Conservation (phyloP, 2,888 invertebrate species). For the Apoderus coryli region DNA sequence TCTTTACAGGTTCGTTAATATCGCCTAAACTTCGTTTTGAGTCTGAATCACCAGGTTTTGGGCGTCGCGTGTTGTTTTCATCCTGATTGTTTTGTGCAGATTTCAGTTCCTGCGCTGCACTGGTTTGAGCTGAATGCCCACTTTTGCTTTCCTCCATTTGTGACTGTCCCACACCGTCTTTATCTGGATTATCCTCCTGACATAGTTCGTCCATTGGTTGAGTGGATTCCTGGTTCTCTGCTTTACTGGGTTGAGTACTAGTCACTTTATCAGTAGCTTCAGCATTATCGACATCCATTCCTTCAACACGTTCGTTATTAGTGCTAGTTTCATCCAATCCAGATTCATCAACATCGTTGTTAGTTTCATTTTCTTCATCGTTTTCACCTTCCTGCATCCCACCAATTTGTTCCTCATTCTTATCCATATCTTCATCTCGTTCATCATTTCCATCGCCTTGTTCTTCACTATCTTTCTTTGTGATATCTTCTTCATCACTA, state of each 20-base stretch:
- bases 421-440: conserved; percentile 24
- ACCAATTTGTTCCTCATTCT: conserved; percentile 25
- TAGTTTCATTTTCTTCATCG: conserved; percentile 21
- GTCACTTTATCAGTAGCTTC: conserved; percentile 35
- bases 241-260: conserved; percentile 34
- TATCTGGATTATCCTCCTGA: conserved; percentile 45
- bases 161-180: conserved; percentile 52
- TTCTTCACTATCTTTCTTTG: conserved; percentile 30
- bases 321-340: conserved; percentile 28
- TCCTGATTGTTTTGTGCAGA: conserved; percentile 23
- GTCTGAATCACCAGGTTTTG: conserved; percentile 61
- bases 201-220: conserved; percentile 36
- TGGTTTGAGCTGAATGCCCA: conserved; percentile 44
- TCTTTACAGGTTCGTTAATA: conserved; percentile 44
- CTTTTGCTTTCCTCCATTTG: conserved; percentile 56
- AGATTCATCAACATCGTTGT: conserved; percentile 24
- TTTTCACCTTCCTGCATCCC: conserved; percentile 16
- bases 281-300: conserved; percentile 32
- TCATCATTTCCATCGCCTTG: conserved; percentile 27
- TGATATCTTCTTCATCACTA: conserved; percentile 27
- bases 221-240: conserved; percentile 24
- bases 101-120: conserved; percentile 24
- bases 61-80: conserved; percentile 39
- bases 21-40: conserved; percentile 54
- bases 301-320: conserved; percentile 30